Evolutionary conservation across 2,888 invertebrate species (phyloP).

Genomic region (Thecophora atra): DNA sequence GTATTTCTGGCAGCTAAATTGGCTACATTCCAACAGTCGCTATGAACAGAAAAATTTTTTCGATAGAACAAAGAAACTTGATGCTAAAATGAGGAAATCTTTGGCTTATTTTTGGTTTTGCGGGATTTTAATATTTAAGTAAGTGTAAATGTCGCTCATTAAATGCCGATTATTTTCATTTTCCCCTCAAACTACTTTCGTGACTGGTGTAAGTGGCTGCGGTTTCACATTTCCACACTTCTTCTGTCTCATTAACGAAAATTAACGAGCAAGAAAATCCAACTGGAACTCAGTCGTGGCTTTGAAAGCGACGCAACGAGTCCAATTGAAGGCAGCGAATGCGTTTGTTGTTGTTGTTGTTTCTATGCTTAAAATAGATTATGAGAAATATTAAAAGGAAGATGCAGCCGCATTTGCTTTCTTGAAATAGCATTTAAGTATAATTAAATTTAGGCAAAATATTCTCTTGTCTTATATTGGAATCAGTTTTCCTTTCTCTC

Average conservation of each 20-base stretch:
- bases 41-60: background rate
- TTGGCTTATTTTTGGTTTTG: too few species aligned
- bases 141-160: too few species aligned
- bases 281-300: background rate
- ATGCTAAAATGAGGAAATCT: background rate
- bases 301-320: too few species aligned
- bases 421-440: too few species aligned
- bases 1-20: background rate
- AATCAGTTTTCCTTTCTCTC: background rate
- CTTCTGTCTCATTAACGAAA: background rate
- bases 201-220: background rate
- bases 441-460: too few species aligned
- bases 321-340: background rate
- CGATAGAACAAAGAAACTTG: too few species aligned
- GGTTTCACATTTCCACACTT: background rate
- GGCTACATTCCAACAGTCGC: background rate
- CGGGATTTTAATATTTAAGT: too few species aligned
- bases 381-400: too few species aligned
- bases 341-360: background rate
- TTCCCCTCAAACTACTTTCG: background rate
- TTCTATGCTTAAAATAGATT: background rate
- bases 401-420: too few species aligned
- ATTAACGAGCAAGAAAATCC: slow-evolving; percentile 1
- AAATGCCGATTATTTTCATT: background rate
- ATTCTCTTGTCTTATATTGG: too few species aligned